phyloP scores from a whole-genome alignment of 2,113 vertebrate species.

The Oreochromis aureus region DNA sequence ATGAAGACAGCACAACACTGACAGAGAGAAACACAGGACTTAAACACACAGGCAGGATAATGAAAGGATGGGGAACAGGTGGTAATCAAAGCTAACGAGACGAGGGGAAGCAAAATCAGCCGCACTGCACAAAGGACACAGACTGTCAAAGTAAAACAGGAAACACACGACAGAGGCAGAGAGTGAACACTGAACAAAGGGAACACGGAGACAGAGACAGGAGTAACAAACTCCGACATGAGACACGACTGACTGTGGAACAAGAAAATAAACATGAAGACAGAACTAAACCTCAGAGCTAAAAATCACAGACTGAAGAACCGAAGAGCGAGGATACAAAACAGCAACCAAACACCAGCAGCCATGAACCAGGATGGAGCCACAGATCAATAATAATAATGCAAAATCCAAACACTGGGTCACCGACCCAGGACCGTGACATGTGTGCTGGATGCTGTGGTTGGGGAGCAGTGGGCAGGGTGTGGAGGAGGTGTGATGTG shows the following conservation, averaged over 20 bases:
- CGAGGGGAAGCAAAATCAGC: fast-evolving
- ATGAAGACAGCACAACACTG: fast-evolving
- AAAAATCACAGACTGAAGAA: background rate
- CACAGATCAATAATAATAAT: fast-evolving
- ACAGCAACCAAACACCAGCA: fast-evolving
- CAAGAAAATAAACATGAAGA: fast-evolving
- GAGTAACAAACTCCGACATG: background rate
- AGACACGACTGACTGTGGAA: fast-evolving
- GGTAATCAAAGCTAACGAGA: fast-evolving
- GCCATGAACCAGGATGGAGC: fast-evolving
- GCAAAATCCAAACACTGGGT: too few relatives aligned
- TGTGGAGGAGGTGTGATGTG: background rate
- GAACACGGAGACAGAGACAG: fast-evolving
- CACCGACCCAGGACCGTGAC: background rate
- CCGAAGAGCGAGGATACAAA: background rate
- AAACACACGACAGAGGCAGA: background rate
- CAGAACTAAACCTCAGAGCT: background rate
- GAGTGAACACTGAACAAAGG: background rate
- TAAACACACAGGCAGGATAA: background rate
- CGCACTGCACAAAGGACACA: background rate
- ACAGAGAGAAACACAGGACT: background rate
- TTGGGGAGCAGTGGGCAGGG: background rate
- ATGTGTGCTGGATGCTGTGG: background rate
- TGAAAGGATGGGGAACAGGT: fast-evolving
- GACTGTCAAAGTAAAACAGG: background rate